These are phyloP conservation scores for Platerodrilus igneus DNA, from an alignment of 2,888 invertebrate genomes.

Conservation along the genomic window DNA sequence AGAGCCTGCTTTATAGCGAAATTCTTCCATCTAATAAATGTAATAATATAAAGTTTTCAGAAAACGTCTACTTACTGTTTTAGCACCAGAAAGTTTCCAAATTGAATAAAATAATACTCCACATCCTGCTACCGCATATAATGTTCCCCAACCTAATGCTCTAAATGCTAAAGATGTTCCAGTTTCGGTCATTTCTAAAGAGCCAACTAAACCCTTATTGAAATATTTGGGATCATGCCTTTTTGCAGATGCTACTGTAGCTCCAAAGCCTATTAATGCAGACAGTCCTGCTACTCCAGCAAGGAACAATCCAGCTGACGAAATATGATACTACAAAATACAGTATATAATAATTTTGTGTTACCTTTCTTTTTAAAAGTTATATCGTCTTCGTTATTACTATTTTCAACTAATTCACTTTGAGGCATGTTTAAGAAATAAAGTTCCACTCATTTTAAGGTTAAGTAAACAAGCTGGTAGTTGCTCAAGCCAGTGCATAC, in stretches of 20 bases:
- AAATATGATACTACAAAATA: conserved; percentile 5
- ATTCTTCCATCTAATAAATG: conserved; percentile 68
- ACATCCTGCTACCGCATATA: conserved; percentile 84
- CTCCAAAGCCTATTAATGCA: conserved; percentile 75
- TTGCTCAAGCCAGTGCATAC: too few relatives aligned
- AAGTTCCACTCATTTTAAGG: too few relatives aligned
- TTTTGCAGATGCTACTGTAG: conserved; percentile 71
- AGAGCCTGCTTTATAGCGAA: conserved; percentile 73
- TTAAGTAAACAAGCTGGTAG: too few relatives aligned
- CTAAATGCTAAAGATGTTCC: conserved; percentile 75
- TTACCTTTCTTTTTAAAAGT: conserved; percentile 28
- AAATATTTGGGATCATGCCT: conserved; percentile 76
- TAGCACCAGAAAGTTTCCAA: conserved; percentile 86
- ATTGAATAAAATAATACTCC: conserved; percentile 74
- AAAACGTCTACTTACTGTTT: conserved; percentile 58
- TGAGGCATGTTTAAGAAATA: too few relatives aligned
- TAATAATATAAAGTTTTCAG: conserved; percentile 2
- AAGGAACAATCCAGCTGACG: conserved; percentile 66
- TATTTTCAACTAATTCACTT: too few relatives aligned
- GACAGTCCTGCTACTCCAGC: conserved; percentile 72
- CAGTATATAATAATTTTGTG: conserved; percentile 1
- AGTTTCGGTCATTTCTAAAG: conserved; percentile 62
- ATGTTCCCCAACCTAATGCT: conserved; percentile 83
- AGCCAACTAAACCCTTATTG: conserved; percentile 63
- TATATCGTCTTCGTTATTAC: conserved; percentile 4